These are phyloP conservation scores for Idaea straminata DNA, from an alignment of 2,888 invertebrate species.

Conservation along the genomic window DNA sequence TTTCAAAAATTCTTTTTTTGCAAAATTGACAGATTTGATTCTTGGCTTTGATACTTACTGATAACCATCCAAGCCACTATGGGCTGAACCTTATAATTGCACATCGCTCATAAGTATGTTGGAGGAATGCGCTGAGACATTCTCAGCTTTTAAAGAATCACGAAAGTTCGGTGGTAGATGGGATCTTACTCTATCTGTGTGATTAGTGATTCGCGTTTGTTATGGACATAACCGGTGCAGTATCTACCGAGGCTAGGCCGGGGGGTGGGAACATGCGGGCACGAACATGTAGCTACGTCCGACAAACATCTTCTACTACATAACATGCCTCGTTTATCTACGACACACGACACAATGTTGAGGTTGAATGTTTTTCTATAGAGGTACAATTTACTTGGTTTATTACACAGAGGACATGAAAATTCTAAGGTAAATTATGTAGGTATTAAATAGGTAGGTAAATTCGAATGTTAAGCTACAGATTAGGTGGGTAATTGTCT, in stretches of 20 bases:
- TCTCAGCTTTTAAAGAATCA: too few species aligned
- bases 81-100: too few species aligned
- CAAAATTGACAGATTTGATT: too few species aligned
- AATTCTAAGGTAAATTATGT: too few species aligned
- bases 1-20: too few species aligned
- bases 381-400: neutral
- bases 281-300: conserved; percentile 1
- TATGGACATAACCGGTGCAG: neutral
- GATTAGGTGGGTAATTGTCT: neutral
- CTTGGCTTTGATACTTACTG: too few species aligned
- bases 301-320: neutral
- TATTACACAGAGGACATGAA: too few species aligned
- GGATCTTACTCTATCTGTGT: neutral
- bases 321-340: conserved; percentile 1
- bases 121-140: too few species aligned
- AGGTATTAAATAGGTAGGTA: neutral
- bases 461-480: neutral
- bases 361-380: neutral
- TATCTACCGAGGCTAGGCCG: neutral
- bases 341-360: neutral
- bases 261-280: neutral
- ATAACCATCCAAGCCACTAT: too few species aligned
- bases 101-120: too few species aligned
- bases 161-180: too few species aligned
- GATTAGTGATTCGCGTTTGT: neutral